phyloP scores from a whole-genome alignment of 2,888 invertebrate genomes.

The Eurois occulta region DNA sequence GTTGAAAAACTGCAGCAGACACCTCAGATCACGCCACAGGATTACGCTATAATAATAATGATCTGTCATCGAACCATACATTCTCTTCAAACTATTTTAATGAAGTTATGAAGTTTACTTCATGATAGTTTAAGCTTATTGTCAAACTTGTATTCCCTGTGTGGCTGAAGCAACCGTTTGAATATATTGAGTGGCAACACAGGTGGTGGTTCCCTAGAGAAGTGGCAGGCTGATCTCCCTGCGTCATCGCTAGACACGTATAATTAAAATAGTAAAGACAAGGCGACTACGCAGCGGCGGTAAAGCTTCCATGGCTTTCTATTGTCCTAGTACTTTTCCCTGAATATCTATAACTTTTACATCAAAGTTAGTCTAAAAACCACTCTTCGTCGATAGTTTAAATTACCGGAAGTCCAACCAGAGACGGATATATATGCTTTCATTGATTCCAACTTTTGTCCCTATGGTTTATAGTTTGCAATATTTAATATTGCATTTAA shows the following conservation, averaged over 20 bases:
- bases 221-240: conserved; percentile 50
- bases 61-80: conserved; percentile 17
- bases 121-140: conserved; percentile 38
- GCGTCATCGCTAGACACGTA: conserved; percentile 61
- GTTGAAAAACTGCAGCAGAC: background rate
- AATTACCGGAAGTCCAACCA: background rate
- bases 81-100: conserved; percentile 26
- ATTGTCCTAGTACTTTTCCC: conserved; percentile 59
- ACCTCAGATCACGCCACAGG: background rate
- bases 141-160: conserved; percentile 56
- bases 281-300: conserved; percentile 23
- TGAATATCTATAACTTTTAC: background rate
- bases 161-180: conserved; percentile 43
- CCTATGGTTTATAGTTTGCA: background rate
- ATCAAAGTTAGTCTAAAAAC: background rate
- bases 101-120: conserved; percentile 20
- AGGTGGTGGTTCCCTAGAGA: conserved; percentile 79
- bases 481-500: background rate
- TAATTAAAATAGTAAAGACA: conserved; percentile 67
- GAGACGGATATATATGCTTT: background rate
- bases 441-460: background rate
- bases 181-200: conserved; percentile 70
- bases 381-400: background rate
- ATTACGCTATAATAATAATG: background rate
- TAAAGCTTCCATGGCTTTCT: conserved; percentile 59